Percentiles rank a stretch among this genome's conserved stretches.
These are phyloP conservation scores for Procambarus virginalis DNA, from an alignment of 1,140 invertebrate species.

Conservation along the genomic window DNA sequence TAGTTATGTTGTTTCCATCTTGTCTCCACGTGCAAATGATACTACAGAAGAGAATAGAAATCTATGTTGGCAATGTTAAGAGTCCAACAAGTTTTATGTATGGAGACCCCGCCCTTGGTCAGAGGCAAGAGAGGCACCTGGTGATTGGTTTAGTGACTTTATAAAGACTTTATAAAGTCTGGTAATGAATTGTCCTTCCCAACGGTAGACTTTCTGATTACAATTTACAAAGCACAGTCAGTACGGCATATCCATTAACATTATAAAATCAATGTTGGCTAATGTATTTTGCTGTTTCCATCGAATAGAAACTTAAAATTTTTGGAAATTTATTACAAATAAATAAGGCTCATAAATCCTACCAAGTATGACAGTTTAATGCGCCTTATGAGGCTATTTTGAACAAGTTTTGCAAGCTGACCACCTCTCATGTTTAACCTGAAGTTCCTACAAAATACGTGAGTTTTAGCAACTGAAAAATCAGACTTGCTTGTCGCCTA, in stretches of 20 bases:
- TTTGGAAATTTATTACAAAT: background rate
- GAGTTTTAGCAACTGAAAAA: constrained; percentile 20
- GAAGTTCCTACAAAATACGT: constrained; percentile 19
- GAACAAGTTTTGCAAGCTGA: background rate
- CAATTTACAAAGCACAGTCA: background rate
- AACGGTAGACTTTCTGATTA: background rate
- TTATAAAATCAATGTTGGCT: no score
- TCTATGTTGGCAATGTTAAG: no score
- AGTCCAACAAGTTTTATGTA: no score
- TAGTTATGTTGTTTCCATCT: no score
- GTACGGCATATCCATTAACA: background rate
- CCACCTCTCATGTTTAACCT: background rate
- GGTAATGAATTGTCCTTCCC: background rate
- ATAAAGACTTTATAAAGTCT: background rate
- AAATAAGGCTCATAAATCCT: constrained; percentile 1
- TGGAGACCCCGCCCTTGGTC: background rate
- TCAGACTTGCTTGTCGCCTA: background rate
- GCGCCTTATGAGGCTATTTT: background rate
- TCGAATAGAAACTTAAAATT: background rate
- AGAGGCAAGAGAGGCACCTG: constrained; percentile 29
- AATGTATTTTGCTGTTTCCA: background rate
- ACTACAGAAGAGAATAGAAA: no score
- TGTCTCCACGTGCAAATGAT: no score
- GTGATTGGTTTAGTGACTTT: constrained; percentile 10
- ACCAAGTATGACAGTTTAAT: background rate